A percentile compares a stretch with the other conserved stretches of the same genome.
These are phyloP conservation scores for Andrena fulva DNA, from an alignment of 2,888 invertebrate species.

Conservation along the genomic window DNA sequence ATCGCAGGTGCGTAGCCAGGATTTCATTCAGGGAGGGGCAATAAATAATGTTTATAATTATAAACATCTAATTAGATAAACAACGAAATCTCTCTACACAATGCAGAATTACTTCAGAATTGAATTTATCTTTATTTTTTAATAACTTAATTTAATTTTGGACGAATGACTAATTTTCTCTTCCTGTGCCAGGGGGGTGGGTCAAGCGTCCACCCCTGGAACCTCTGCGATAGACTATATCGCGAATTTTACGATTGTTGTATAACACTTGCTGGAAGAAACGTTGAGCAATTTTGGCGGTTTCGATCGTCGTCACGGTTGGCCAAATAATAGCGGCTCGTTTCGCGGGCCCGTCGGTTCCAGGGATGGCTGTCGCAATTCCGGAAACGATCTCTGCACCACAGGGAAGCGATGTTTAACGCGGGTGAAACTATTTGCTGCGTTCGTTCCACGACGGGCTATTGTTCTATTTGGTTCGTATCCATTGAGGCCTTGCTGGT, in stretches of 20 bases:
- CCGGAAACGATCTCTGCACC: conserved; percentile 12
- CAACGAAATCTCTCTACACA: no score
- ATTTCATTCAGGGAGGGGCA: no score
- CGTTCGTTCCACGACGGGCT: conserved; percentile 20
- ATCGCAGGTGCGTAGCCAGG: no score
- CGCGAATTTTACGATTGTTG: neutral
- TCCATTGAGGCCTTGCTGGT: conserved; percentile 13
- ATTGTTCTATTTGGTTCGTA: conserved; percentile 30
- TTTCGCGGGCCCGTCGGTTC: conserved; percentile 28
- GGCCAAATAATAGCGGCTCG: conserved; percentile 8
- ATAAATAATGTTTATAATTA: no score
- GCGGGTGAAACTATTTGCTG: conserved; percentile 20
- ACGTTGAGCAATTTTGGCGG: neutral
- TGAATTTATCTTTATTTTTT: no score
- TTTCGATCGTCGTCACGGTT: conserved; percentile 18
- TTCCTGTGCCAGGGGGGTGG: no score
- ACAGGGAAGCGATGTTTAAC: conserved; percentile 39
- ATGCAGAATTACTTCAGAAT: no score
- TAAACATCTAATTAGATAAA: no score
- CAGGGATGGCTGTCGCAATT: conserved; percentile 21
- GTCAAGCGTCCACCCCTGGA: no score
- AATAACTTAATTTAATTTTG: no score
- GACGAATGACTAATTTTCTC: no score
- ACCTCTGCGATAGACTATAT: no score
- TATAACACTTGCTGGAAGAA: neutral